Evolutionary conservation across 2,797 vertebrate genomes (phyloP).

Genomic region (Amblyraja radiata): DNA sequence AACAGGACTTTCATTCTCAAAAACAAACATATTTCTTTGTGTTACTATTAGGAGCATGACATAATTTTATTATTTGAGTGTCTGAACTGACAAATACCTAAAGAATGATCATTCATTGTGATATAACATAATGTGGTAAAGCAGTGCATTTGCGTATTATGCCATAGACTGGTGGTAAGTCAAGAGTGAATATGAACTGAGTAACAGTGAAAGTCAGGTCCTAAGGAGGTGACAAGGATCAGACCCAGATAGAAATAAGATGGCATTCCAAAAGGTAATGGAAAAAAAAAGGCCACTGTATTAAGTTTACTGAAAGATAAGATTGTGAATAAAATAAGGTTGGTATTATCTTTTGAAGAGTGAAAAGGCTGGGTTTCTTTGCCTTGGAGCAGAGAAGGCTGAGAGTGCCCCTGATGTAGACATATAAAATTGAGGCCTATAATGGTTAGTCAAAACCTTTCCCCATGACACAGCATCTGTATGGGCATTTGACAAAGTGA

Average conservation of each 20-base stretch:
- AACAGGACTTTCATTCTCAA: not conserved
- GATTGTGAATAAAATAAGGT: not conserved
- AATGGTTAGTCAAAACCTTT: too few species aligned
- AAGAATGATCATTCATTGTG: not conserved
- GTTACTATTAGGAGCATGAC: not conserved
- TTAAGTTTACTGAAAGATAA: not conserved
- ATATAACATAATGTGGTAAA: not conserved
- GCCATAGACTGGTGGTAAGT: not conserved
- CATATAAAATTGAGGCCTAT: too few species aligned
- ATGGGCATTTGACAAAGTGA: too few species aligned
- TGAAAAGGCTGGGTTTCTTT: too few species aligned
- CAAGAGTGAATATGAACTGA: not conserved
- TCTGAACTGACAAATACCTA: not conserved
- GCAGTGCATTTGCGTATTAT: not conserved
- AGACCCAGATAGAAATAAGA: not conserved
- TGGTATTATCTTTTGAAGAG: not conserved
- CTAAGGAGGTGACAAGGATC: not conserved
- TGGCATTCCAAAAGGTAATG: too few species aligned
- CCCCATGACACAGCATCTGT: too few species aligned
- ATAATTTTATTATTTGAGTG: not conserved
- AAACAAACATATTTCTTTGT: not conserved
- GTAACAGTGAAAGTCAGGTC: not conserved
- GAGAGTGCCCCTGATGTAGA: too few species aligned
- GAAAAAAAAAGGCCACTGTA: not conserved
- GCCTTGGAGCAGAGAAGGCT: too few species aligned